phyloP scores from a whole-genome alignment of 2,113 vertebrate species.

The Leiothrix lutea region DNA sequence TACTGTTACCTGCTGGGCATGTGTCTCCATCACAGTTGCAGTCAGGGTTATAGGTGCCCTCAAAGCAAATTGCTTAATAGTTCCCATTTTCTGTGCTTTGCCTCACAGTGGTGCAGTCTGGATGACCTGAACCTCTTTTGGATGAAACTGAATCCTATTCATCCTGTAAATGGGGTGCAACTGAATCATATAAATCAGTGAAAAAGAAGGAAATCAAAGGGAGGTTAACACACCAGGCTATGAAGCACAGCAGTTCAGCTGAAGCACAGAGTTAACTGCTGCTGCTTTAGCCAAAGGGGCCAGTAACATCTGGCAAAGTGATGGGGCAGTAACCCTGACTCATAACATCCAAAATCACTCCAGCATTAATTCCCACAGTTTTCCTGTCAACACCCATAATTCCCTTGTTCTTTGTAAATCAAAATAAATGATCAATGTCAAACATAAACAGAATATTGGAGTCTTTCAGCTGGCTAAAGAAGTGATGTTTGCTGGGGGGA shows the following conservation, averaged over 20 bases:
- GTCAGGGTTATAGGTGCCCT: neutral
- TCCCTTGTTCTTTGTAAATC: conserved; percentile 33
- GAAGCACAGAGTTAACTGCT: neutral
- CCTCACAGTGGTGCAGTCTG: neutral
- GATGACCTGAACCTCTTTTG: neutral
- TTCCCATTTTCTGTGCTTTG: neutral
- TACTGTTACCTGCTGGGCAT: neutral
- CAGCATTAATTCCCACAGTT: conserved; percentile 24
- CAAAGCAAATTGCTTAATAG: neutral
- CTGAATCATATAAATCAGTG: conserved; percentile 5
- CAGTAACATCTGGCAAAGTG: conserved; percentile 29
- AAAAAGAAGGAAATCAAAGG: neutral
- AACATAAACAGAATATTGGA: conserved; percentile 13
- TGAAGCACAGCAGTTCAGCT: neutral
- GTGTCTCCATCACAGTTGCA: neutral
- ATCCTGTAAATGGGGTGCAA: conserved; percentile 11
- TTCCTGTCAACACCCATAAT: conserved; percentile 47
- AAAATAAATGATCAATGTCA: conserved; percentile 8
- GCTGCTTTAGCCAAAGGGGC: conserved; percentile 4
- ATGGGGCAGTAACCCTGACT: conserved; percentile 33
- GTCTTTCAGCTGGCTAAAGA: neutral
- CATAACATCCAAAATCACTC: neutral
- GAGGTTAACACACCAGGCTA: neutral
- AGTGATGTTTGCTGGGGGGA: neutral
- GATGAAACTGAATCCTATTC: conserved; percentile 9